A percentile compares a stretch with the other conserved stretches of the same genome.
Evolutionary conservation across 2,888 invertebrate genomes (phyloP).

Genomic region (Ophonus ardosiacus): DNA sequence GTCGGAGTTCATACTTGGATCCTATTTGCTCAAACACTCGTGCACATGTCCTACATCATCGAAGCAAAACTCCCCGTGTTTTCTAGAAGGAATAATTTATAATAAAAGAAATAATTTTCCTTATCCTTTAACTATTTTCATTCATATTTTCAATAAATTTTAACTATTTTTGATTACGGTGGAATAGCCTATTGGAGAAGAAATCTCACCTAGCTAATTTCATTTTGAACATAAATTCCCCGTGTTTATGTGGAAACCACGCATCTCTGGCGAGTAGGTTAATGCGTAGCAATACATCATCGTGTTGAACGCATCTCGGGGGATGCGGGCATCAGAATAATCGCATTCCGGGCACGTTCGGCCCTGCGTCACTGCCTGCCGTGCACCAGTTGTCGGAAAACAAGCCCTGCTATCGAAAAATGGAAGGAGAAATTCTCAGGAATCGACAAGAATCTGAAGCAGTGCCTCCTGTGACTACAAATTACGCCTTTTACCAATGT

Average conservation of each 20-base stretch:
- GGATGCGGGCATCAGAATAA: background rate
- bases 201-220: background rate
- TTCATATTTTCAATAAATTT: too few species aligned
- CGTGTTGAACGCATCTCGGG: slow-evolving; percentile 17
- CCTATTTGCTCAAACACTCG: too few species aligned
- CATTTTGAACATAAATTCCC: slow-evolving; percentile 2
- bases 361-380: slow-evolving; percentile 10
- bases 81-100: too few species aligned
- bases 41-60: too few species aligned
- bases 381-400: slow-evolving; percentile 46
- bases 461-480: slow-evolving; percentile 55
- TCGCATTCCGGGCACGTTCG: slow-evolving; percentile 34
- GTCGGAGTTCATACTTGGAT: too few species aligned
- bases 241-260: slow-evolving; percentile 22
- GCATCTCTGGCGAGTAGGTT: background rate
- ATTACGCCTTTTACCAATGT: slow-evolving; percentile 36
- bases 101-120: too few species aligned
- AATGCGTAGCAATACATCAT: slow-evolving; percentile 35
- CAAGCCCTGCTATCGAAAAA: slow-evolving; percentile 56
- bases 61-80: too few species aligned
- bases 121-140: too few species aligned
- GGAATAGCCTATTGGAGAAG: background rate
- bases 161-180: too few species aligned
- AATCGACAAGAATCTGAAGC: slow-evolving; percentile 56
- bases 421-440: slow-evolving; percentile 59